Percentiles rank a stretch among this genome's conserved stretches.
phyloP scores from a whole-genome alignment of 1,140 invertebrate species.

The Lucilia cuprina region DNA sequence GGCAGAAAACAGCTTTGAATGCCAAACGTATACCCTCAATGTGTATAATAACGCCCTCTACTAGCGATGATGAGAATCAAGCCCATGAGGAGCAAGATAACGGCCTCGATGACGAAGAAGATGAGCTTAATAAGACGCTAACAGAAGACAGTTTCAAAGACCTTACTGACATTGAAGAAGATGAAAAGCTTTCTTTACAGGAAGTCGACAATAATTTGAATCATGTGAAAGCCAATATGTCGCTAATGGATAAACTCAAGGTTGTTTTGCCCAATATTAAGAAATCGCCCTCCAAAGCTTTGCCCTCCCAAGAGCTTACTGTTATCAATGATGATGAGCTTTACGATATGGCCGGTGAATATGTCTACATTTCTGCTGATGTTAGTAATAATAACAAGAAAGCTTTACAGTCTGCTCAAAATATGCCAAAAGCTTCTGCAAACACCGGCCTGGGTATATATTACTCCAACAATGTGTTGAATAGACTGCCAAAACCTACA shows the following conservation, averaged over 20 bases:
- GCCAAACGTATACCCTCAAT: constrained; percentile 88
- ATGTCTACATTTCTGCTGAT: constrained; percentile 84
- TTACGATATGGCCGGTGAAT: constrained; percentile 75
- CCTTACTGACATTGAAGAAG: constrained; percentile 8
- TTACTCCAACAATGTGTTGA: constrained; percentile 67
- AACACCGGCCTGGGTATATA: constrained; percentile 60
- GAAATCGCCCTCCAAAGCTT: constrained; percentile 64
- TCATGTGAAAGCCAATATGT: constrained; percentile 6
- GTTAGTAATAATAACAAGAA: constrained; percentile 71
- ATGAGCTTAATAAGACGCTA: constrained; percentile 49
- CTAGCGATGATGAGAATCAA: constrained; percentile 82
- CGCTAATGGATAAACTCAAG: constrained; percentile 70
- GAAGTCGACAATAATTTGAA: constrained; percentile 55
- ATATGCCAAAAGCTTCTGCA: constrained; percentile 40
- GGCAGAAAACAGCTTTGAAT: constrained; percentile 85
- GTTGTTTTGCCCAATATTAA: constrained; percentile 67
- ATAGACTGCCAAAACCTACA: constrained; percentile 51
- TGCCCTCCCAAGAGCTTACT: constrained; percentile 46
- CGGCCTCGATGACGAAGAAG: constrained; percentile 42
- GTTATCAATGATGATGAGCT: constrained; percentile 59
- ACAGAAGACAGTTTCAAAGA: constrained; percentile 43
- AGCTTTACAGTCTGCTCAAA: constrained; percentile 49
- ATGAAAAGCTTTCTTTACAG: constrained; percentile 19
- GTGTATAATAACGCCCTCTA: constrained; percentile 88
- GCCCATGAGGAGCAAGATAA: constrained; percentile 43